These are phyloP conservation scores for Mycetomoellerius zeteki DNA, from an alignment of 1,140 invertebrate genomes.

Conservation along the genomic window DNA sequence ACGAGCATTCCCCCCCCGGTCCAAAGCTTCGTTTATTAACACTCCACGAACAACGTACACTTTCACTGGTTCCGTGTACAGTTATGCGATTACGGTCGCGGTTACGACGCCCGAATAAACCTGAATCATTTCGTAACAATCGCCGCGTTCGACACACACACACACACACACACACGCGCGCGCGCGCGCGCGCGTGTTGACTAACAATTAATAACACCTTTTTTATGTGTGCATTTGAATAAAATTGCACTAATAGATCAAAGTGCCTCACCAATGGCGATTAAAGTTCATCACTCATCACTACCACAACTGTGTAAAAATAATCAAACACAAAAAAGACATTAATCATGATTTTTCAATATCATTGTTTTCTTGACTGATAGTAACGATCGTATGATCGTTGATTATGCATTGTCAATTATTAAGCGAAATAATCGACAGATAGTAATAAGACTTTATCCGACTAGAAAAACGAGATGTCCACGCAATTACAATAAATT, in stretches of 20 bases:
- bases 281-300: neutral
- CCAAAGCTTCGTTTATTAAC: constrained; percentile 67
- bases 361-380: neutral
- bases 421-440: neutral
- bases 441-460: neutral
- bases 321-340: neutral
- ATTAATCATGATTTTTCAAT: neutral
- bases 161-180: too few species aligned
- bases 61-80: constrained; percentile 64
- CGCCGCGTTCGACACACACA: neutral
- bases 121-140: constrained; percentile 48
- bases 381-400: neutral
- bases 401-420: neutral
- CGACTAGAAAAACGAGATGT: neutral
- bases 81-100: constrained; percentile 45
- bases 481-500: neutral
- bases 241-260: neutral
- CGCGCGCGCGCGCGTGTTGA: too few species aligned
- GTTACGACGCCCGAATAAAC: constrained; percentile 10
- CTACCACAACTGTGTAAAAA: too few species aligned
- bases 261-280: neutral
- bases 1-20: constrained; percentile 13
- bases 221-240: neutral
- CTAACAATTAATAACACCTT: neutral
- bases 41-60: constrained; percentile 38